Conservation (phyloP, 2,113 vertebrate genomes). For the Tachycineta bicolor region DNA sequence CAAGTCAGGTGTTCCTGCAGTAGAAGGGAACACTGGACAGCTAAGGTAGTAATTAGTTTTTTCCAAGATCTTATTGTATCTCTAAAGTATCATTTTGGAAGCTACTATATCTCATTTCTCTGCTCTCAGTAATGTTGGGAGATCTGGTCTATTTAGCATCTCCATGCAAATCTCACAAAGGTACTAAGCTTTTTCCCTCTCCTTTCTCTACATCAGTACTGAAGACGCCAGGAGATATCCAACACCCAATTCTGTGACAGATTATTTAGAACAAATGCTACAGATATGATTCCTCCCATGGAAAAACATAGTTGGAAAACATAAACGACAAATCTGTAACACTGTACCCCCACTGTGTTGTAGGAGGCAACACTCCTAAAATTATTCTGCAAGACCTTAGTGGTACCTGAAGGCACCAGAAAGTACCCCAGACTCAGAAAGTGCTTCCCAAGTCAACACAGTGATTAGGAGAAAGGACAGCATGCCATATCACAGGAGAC, state of each 20-base stretch:
- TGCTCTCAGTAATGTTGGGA: background rate
- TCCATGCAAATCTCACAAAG: background rate
- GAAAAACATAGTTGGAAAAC: background rate
- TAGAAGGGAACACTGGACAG: background rate
- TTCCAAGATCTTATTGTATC: background rate
- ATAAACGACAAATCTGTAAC: background rate
- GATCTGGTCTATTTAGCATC: background rate
- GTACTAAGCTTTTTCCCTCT: background rate
- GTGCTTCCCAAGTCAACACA: background rate
- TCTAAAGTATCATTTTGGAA: background rate
- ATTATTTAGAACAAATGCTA: background rate
- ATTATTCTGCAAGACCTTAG: background rate
- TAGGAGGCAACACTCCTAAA: background rate
- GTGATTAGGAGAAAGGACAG: background rate
- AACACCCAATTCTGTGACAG: background rate
- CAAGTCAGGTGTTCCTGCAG: background rate
- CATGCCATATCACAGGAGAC: background rate
- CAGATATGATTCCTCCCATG: background rate
- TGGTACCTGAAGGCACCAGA: background rate
- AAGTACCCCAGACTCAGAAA: background rate
- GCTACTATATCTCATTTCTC: background rate
- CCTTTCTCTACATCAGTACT: background rate
- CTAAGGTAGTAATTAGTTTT: background rate
- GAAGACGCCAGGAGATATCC: background rate
- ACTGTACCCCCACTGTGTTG: background rate